phyloP scores from a whole-genome alignment of 2,888 invertebrate genomes.

The Acronicta aceris region DNA sequence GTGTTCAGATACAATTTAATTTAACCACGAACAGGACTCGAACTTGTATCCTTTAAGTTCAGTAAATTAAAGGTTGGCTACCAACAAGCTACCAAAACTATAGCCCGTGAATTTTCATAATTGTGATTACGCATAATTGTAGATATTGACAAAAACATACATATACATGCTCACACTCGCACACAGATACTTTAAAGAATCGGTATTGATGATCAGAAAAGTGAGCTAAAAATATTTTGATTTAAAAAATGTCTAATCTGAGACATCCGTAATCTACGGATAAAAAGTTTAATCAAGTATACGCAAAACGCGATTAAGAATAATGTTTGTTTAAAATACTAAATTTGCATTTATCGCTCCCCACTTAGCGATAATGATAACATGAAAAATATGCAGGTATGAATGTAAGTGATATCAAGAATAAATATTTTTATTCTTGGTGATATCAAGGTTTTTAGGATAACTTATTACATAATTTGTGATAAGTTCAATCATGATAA shows the following conservation, averaged over 20 bases:
- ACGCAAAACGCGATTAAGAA: conserved; percentile 17
- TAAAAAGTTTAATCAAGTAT: conserved; percentile 20
- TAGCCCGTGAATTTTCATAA: neutral
- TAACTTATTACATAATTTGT: conserved; percentile 1
- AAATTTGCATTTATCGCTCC: conserved; percentile 16
- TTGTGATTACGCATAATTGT: neutral
- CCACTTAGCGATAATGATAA: conserved; percentile 18
- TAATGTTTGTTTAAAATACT: neutral
- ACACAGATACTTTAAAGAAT: too few relatives aligned
- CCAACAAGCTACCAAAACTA: too few relatives aligned
- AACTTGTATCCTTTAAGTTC: too few relatives aligned
- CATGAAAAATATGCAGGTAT: conserved; percentile 2
- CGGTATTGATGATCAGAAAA: too few relatives aligned
- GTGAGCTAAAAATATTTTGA: too few relatives aligned
- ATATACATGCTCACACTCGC: too few relatives aligned
- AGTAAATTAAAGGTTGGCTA: too few relatives aligned
- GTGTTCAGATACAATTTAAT: too few relatives aligned
- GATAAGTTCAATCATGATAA: neutral
- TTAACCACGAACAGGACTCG: too few relatives aligned
- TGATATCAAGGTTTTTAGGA: neutral
- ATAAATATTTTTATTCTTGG: neutral
- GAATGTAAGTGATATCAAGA: too few relatives aligned
- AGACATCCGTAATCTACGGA: neutral
- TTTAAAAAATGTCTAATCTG: too few relatives aligned
- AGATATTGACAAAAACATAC: too few relatives aligned